These are phyloP conservation scores for Coracopsis vasa DNA, from an alignment of 2,113 vertebrate species.

Conservation along the genomic window DNA sequence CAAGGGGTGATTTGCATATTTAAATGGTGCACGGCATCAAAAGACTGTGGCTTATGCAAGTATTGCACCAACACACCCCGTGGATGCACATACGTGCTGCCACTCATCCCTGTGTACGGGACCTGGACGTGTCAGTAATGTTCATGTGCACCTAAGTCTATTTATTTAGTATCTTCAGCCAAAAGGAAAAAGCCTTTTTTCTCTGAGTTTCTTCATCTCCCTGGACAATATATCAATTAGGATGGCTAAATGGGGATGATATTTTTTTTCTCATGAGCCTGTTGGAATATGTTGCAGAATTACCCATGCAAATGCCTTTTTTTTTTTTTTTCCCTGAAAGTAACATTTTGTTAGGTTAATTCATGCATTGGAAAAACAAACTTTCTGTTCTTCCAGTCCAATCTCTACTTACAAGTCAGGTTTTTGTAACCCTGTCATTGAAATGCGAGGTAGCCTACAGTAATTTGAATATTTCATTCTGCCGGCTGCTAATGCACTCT, in stretches of 20 bases:
- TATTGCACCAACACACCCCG: neutral
- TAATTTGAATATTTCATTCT: slow-evolving; percentile 84
- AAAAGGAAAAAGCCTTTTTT: neutral
- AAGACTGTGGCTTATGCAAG: neutral
- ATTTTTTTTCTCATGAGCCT: neutral
- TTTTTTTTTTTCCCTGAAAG: neutral
- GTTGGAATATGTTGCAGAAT: slow-evolving; percentile 22
- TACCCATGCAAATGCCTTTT: neutral
- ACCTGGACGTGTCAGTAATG: accelerated
- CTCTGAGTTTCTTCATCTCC: neutral
- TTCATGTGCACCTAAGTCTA: accelerated
- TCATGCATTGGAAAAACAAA: slow-evolving; percentile 47
- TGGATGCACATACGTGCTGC: neutral
- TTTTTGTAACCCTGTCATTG: slow-evolving; percentile 74
- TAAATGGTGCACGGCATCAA: neutral
- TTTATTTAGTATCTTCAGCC: neutral
- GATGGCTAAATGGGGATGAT: slow-evolving; percentile 32
- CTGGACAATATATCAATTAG: slow-evolving; percentile 22
- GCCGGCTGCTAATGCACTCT: slow-evolving; percentile 77
- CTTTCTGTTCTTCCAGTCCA: slow-evolving; percentile 61
- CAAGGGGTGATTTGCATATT: slow-evolving; percentile 43
- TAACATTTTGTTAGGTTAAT: slow-evolving; percentile 63
- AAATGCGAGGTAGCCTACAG: slow-evolving; percentile 78
- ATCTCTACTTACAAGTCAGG: slow-evolving; percentile 56
- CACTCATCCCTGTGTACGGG: accelerated